Evolutionary conservation across 2,888 invertebrate genomes (phyloP).

Genomic region (Nephrotoma flavescens): DNA sequence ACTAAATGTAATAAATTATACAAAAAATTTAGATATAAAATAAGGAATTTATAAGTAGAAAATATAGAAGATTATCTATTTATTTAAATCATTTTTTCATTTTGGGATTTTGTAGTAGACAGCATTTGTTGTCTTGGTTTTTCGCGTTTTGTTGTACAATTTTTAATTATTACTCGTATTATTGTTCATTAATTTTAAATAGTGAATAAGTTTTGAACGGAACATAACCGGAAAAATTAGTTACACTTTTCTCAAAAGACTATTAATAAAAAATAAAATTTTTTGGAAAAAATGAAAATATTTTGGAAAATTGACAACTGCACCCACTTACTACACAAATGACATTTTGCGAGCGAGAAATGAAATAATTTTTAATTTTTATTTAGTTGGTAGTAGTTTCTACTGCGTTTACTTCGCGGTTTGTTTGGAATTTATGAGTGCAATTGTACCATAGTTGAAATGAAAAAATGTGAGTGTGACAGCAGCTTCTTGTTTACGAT

Average conservation of each 20-base stretch:
- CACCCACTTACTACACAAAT: background rate
- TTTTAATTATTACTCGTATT: background rate
- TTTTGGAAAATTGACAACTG: slow-evolving; percentile 2
- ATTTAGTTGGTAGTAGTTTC: background rate
- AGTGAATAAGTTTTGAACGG: background rate
- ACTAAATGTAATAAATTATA: background rate
- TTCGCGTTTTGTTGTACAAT: background rate
- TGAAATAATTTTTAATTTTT: background rate
- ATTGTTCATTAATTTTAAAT: background rate
- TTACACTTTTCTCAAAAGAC: background rate
- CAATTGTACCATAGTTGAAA: background rate
- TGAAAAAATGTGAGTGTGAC: too few relatives aligned
- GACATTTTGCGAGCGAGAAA: background rate
- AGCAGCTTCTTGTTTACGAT: background rate
- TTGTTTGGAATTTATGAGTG: too few relatives aligned
- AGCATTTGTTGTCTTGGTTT: background rate
- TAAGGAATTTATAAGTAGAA: background rate
- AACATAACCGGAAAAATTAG: background rate
- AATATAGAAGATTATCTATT: background rate
- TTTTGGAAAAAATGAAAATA: background rate
- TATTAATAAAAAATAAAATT: background rate
- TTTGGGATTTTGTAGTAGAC: background rate
- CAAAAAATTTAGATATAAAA: background rate
- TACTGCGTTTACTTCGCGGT: background rate
- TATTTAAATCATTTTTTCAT: background rate